Base-by-base conservation (phyloP, 2,797 vertebrate genomes). In the Knipowitschia caucasica region DNA sequence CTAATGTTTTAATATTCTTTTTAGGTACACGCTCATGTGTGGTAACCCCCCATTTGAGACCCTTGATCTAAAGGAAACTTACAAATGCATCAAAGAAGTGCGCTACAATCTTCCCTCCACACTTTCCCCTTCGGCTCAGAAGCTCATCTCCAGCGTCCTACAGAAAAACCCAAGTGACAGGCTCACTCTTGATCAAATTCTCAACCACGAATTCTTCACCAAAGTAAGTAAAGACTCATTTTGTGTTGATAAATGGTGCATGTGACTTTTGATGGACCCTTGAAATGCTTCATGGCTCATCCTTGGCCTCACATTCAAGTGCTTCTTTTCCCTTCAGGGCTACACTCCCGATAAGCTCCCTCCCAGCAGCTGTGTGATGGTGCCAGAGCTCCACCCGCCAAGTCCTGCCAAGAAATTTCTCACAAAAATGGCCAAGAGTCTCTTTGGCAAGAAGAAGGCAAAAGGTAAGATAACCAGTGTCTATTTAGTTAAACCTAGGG, bases 31-130 rank as follows among this genome's bases (percentile, higher is more conserved):
- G 0, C 84, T 99, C 65, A 89, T 99, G 23, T 98, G 95, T 59
- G 97, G 97, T 45, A 98, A 73, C 50, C 97, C 97, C 68, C 97
- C 97, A 0, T 99, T 99, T 21, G 96, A 99, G 89, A 99, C 95
- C 0, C 92, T 93, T 0, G 96, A 99, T 86, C 89, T 99, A 67
- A 98, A 98, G 76, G 96, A 99, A 84, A 99, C 97, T 0, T 99
- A 99, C 79, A 94, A 92, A 64, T 99, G 95, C 67, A 99, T 99
- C 76, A 98, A 98, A 78, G 94, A 98, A 64, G 95, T 96, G 53
- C 90, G 90, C 18, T 98, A 96, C 80, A 92, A 88, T 0, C 80
- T 99, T 67, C 97, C 97, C 0, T 82, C 88, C 20, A 90, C 92
- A 36, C 93, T 99, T 39, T 94, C 94, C 1, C 77, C 88, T 1